Percentiles rank a stretch among this genome's conserved stretches.
phyloP scores from a whole-genome alignment of 92 coral and sea anemone genomes.

The Phenganax stokvisi region DNA sequence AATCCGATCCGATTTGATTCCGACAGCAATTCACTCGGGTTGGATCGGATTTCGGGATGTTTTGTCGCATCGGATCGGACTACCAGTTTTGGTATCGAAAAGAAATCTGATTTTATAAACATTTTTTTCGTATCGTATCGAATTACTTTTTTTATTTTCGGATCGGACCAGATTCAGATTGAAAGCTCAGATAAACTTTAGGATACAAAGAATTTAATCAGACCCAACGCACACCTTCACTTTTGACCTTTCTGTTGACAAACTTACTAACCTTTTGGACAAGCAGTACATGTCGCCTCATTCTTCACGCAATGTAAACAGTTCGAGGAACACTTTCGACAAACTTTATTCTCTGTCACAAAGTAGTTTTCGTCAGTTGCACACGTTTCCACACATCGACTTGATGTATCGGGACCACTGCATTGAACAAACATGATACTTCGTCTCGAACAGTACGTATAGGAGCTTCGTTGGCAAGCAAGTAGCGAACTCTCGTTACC shows the following conservation, averaged over 20 bases:
- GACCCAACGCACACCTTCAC: too few species aligned
- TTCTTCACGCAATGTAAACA: conserved; percentile 16
- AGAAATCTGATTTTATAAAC: too few species aligned
- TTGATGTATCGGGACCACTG: conserved; percentile 25
- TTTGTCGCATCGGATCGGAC: too few species aligned
- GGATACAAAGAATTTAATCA: too few species aligned
- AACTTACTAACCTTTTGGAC: conserved; percentile 2
- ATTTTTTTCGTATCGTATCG: too few species aligned
- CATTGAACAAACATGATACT: conserved; percentile 2
- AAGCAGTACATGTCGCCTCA: conserved; percentile 7
- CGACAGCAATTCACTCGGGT: too few species aligned
- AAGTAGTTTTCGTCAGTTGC: not conserved
- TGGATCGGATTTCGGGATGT: too few species aligned
- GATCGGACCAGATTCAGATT: too few species aligned
- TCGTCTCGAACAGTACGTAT: not conserved
- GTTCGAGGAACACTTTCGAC: not conserved
- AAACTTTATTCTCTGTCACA: not conserved
- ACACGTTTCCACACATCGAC: not conserved
- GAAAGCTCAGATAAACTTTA: too few species aligned
- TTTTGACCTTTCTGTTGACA: not conserved
- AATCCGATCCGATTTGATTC: too few species aligned
- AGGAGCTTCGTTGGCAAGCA: not conserved
- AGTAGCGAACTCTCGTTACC: conserved; percentile 24
- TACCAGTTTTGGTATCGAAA: too few species aligned
- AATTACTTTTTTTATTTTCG: too few species aligned